phyloP scores from a whole-genome alignment of 2,888 invertebrate species.

The Andrena dorsata region DNA sequence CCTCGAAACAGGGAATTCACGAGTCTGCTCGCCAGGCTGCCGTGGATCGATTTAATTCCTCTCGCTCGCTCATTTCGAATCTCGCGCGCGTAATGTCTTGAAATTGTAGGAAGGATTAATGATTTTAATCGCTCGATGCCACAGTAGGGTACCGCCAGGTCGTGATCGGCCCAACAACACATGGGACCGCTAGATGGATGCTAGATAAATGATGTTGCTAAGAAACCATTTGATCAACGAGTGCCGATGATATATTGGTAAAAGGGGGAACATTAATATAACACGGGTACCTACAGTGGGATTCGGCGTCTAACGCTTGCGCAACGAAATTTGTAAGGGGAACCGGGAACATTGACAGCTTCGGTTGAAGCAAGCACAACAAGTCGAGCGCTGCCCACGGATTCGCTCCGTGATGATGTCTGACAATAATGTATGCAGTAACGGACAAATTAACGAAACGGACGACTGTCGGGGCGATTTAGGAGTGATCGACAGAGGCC shows the following conservation, averaged over 20 bases:
- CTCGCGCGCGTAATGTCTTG: neutral
- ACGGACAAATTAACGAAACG: neutral
- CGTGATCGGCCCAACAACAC: conserved; percentile 13
- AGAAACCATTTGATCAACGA: conserved; percentile 50
- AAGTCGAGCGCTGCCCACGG: neutral
- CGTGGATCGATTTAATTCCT: neutral
- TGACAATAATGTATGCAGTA: neutral
- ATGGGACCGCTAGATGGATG: conserved; percentile 14
- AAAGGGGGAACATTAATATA: conserved; percentile 50
- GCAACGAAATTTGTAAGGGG: conserved; percentile 46
- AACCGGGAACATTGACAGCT: conserved; percentile 14
- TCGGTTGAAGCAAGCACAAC: neutral
- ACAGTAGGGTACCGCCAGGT: conserved; percentile 21
- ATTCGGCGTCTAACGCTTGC: conserved; percentile 49
- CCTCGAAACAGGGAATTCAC: conserved; percentile 44
- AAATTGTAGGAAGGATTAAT: conserved; percentile 29
- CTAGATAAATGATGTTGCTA: conserved; percentile 53
- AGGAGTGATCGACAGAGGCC: neutral
- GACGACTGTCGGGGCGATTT: neutral
- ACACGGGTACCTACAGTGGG: conserved; percentile 23
- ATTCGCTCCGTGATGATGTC: neutral
- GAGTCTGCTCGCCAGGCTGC: conserved; percentile 14
- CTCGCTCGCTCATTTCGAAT: neutral
- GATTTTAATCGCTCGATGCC: conserved; percentile 32
- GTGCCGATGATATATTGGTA: conserved; percentile 47